Percentiles rank a stretch among this genome's conserved stretches.
Evolutionary conservation across 2,888 invertebrate genomes (phyloP).

Genomic region (Netelia virgata): DNA sequence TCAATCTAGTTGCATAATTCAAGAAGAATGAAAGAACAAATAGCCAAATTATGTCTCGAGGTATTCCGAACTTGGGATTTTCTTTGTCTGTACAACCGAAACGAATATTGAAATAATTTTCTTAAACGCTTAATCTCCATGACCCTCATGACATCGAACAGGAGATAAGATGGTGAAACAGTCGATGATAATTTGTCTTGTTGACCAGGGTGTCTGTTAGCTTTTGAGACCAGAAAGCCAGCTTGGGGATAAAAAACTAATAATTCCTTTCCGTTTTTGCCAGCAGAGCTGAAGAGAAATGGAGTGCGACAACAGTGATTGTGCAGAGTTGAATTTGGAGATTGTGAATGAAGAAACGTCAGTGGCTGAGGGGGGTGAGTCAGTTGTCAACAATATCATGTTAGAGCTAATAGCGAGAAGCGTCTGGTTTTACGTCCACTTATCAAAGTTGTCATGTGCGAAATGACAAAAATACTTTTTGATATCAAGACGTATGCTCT

Average conservation of each 20-base stretch:
- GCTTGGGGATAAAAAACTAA: slow-evolving; percentile 10
- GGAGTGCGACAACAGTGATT: slow-evolving; percentile 36
- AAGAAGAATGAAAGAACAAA: slow-evolving; percentile 31
- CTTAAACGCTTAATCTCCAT: slow-evolving; percentile 34
- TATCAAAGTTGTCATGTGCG: no score
- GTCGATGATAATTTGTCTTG: slow-evolving; percentile 69
- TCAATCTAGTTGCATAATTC: slow-evolving; percentile 37
- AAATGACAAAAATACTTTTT: no score
- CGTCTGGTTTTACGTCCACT: no score
- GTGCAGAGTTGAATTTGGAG: slow-evolving; percentile 9
- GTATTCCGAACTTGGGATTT: not conserved
- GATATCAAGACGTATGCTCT: no score
- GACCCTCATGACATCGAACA: slow-evolving; percentile 71
- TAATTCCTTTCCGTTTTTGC: slow-evolving; percentile 16
- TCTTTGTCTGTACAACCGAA: not conserved
- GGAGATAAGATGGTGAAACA: slow-evolving; percentile 72
- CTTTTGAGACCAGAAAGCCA: slow-evolving; percentile 34
- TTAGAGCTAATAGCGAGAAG: not conserved
- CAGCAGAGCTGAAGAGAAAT: slow-evolving; percentile 18
- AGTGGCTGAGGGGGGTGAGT: slow-evolving; percentile 54
- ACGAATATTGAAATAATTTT: slow-evolving; percentile 9
- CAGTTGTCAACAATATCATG: slow-evolving; percentile 8
- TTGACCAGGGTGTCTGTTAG: slow-evolving; percentile 50
- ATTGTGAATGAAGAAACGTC: slow-evolving; percentile 32
- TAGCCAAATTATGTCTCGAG: slow-evolving; percentile 21